These are phyloP conservation scores for Nemopilema nomurai DNA, from an alignment of 30 jellyfish, hydroid and myxozoan species.

Conservation along the genomic window DNA sequence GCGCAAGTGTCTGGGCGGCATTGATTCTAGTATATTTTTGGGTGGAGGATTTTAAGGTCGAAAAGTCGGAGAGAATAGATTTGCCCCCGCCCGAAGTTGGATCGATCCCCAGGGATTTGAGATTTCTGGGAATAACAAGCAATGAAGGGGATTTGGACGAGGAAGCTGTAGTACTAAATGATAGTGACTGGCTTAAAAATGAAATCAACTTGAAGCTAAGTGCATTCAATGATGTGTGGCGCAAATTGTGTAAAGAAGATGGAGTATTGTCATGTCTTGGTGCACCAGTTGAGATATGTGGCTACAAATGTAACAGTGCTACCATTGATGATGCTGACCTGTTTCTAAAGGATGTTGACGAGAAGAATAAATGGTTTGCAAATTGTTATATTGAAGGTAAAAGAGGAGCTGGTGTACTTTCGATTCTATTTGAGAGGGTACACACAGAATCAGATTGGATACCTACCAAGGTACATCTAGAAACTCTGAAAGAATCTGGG, in stretches of 20 bases:
- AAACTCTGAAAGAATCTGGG: slow-evolving; percentile 28
- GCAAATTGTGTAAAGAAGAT: slow-evolving; percentile 4
- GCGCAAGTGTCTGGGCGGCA: slow-evolving; percentile 24
- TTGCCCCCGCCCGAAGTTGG: neutral
- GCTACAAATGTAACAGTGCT: slow-evolving; percentile 15
- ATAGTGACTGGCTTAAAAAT: neutral
- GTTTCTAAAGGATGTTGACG: neutral
- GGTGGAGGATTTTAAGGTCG: slow-evolving; percentile 24
- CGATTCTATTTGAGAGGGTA: slow-evolving; percentile 18
- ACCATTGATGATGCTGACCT: neutral
- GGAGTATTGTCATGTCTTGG: slow-evolving; percentile 16
- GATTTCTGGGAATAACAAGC: slow-evolving; percentile 8
- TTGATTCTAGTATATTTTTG: slow-evolving; percentile 4
- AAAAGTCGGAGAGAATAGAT: neutral
- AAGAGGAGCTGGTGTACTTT: slow-evolving; percentile 15
- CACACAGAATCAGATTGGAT: slow-evolving; percentile 35
- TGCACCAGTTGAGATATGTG: slow-evolving; percentile 37
- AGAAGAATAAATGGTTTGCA: slow-evolving; percentile 20
- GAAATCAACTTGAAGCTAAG: slow-evolving; percentile 4
- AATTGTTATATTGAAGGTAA: slow-evolving; percentile 29
- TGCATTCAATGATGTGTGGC: slow-evolving; percentile 3
- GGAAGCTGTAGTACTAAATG: neutral
- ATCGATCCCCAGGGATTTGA: neutral
- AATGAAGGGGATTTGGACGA: neutral
- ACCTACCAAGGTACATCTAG: slow-evolving; percentile 32